These are phyloP conservation scores for Myotis planiceps DNA, from an alignment of 2,797 vertebrate genomes.

Conservation along the genomic window DNA sequence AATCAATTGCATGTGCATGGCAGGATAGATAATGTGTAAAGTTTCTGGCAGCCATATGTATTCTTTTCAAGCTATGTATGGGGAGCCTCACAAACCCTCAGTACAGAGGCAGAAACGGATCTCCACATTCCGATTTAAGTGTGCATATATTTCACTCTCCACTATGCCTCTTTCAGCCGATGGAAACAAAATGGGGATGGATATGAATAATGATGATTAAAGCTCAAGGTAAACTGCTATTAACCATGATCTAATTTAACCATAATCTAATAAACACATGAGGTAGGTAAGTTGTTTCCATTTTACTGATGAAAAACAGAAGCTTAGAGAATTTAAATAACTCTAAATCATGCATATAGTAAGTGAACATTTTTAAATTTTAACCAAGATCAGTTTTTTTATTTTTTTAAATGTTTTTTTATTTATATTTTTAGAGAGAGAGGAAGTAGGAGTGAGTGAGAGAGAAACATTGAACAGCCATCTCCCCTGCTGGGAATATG, in stretches of 20 bases:
- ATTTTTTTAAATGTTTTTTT: too few species aligned
- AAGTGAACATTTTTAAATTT: slow-evolving; percentile 5
- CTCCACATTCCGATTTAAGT: neutral
- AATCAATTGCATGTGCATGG: neutral
- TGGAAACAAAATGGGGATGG: neutral
- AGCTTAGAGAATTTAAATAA: neutral
- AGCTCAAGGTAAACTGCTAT: neutral
- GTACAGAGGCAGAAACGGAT: neutral
- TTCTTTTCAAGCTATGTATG: neutral
- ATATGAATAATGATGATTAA: neutral
- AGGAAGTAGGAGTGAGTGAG: too few species aligned
- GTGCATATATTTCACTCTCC: neutral
- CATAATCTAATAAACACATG: neutral
- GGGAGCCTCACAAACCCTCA: neutral
- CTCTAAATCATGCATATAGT: neutral
- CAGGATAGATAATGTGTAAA: neutral
- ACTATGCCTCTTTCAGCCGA: neutral
- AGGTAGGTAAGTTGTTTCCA: neutral
- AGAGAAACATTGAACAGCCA: too few species aligned
- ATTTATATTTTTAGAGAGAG: too few species aligned
- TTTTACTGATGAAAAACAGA: neutral
- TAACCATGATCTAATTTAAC: neutral
- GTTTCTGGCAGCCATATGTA: neutral
- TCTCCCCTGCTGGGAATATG: too few species aligned
- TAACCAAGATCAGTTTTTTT: neutral